Conservation (phyloP, 2,888 invertebrate genomes). For the Erebia aethiops region DNA sequence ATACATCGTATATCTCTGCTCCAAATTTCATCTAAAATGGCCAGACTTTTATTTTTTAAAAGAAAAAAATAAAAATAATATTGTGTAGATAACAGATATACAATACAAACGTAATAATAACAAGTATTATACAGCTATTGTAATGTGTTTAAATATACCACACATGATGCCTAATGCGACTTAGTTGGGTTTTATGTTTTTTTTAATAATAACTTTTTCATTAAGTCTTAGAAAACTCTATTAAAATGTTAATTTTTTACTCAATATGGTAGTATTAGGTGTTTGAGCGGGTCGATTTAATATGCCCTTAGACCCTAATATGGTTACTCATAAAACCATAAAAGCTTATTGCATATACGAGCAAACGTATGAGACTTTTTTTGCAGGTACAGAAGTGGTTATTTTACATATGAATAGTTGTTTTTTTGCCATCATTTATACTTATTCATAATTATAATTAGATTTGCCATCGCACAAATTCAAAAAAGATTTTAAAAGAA, state of each 20-base stretch:
- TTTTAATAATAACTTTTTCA: background rate
- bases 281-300: background rate
- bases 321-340: slow-evolving; percentile 33
- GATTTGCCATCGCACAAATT: too few relatives aligned
- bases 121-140: too few relatives aligned
- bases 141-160: too few relatives aligned
- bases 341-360: slow-evolving; percentile 29
- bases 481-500: too few relatives aligned
- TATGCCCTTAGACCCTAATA: slow-evolving; percentile 16
- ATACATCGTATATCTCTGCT: too few relatives aligned
- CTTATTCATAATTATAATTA: too few relatives aligned
- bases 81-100: too few relatives aligned
- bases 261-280: slow-evolving; percentile 19
- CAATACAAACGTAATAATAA: too few relatives aligned
- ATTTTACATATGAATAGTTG: background rate
- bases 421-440: background rate
- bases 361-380: slow-evolving; percentile 40
- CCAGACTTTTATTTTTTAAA: too few relatives aligned
- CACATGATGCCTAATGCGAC: too few relatives aligned
- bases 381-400: slow-evolving; percentile 30
- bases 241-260: slow-evolving; percentile 1
- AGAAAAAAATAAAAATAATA: too few relatives aligned
- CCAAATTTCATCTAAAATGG: too few relatives aligned
- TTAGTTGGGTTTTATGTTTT: background rate
- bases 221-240: background rate